phyloP scores from a whole-genome alignment of 2,888 invertebrate genomes.

The Augochlorella aurata region DNA sequence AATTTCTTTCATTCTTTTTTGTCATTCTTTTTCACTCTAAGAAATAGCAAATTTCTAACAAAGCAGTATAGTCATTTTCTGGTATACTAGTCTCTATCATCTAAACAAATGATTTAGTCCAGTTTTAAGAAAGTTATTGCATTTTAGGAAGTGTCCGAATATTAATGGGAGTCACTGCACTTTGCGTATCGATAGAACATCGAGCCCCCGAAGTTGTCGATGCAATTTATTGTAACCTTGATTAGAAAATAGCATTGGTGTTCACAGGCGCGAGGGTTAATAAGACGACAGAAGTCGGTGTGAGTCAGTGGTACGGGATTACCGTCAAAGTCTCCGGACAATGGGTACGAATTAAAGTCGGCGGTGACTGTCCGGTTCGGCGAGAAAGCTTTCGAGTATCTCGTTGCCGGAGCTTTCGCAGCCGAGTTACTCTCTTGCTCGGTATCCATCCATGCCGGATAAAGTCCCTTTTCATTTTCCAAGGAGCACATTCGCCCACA shows the following conservation, averaged over 20 bases:
- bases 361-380: slow-evolving; percentile 49
- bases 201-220: no score
- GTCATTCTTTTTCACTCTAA: no score
- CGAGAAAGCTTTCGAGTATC: slow-evolving; percentile 60
- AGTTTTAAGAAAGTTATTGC: no score
- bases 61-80: no score
- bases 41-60: no score
- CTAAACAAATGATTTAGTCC: no score
- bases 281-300: slow-evolving; percentile 27
- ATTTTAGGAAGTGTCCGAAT: no score
- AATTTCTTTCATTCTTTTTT: no score
- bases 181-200: no score
- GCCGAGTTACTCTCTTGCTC: slow-evolving; percentile 60
- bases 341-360: slow-evolving; percentile 65
- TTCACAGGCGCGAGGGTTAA: slow-evolving; percentile 27
- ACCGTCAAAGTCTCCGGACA: slow-evolving; percentile 55
- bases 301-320: slow-evolving; percentile 17
- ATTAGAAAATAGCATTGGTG: not conserved
- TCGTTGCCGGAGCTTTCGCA: slow-evolving; percentile 48
- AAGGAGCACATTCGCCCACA: slow-evolving; percentile 66
- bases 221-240: not conserved
- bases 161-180: no score
- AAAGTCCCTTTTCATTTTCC: slow-evolving; percentile 70
- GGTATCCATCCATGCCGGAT: slow-evolving; percentile 65
- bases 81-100: no score